A percentile compares a stretch with the other conserved stretches of the same genome.
phyloP scores from a whole-genome alignment of 2,797 vertebrate species.

The Cryptoprocta ferox region DNA sequence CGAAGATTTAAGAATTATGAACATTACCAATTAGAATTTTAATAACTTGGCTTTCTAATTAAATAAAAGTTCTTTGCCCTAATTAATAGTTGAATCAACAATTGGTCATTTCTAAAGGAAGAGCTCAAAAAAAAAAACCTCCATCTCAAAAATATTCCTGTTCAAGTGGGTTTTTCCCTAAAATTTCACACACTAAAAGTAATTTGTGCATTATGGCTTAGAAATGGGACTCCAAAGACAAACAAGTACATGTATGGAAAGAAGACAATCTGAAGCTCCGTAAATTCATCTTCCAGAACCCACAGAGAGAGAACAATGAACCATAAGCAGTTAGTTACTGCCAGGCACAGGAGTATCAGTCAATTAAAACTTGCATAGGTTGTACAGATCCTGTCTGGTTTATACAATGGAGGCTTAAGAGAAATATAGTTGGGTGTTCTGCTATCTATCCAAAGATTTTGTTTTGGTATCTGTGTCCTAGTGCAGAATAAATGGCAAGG shows the following conservation, averaged over 20 bases:
- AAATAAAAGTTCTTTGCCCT: not conserved
- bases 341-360: not conserved
- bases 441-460: not conserved
- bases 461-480: not conserved
- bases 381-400: not conserved
- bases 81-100: not conserved
- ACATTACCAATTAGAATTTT: not conserved
- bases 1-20: not conserved
- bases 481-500: not conserved
- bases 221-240: not conserved
- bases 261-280: not conserved
- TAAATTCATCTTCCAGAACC: not conserved
- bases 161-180: not conserved
- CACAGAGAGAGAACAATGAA: not conserved
- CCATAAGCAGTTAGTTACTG: not conserved
- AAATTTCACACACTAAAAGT: not conserved
- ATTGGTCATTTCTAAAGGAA: not conserved
- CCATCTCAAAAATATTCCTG: not conserved
- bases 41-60: not conserved
- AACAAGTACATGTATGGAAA: not conserved
- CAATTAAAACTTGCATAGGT: not conserved
- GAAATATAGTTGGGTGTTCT: not conserved
- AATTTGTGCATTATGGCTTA: not conserved
- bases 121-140: not conserved
- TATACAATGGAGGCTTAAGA: not conserved